phyloP scores from a whole-genome alignment of 2,797 vertebrate genomes.

The Cuculus canorus region DNA sequence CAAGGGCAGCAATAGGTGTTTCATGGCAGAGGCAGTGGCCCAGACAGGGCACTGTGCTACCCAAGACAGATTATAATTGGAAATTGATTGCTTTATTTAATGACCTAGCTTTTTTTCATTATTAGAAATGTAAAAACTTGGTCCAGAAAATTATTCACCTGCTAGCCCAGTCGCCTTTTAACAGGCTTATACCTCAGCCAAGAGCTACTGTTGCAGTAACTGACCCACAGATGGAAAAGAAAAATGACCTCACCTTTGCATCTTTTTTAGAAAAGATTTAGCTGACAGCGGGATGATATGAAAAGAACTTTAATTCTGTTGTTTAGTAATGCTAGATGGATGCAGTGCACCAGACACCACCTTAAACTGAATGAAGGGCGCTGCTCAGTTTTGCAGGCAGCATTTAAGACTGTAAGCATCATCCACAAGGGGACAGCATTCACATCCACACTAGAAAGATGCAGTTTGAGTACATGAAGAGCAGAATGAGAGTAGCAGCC shows the following conservation, averaged over 20 bases:
- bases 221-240: neutral
- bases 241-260: slow-evolving; percentile 10
- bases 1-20: neutral
- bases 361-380: slow-evolving; percentile 3
- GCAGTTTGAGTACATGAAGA: neutral
- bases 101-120: neutral
- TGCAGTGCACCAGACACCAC: neutral
- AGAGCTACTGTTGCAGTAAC: neutral
- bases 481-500: slow-evolving; percentile 22
- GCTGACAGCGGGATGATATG: neutral
- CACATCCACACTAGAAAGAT: slow-evolving; percentile 30
- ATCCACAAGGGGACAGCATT: slow-evolving; percentile 64
- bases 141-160: neutral
- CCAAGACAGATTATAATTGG: neutral
- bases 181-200: slow-evolving; percentile 10
- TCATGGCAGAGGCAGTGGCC: neutral
- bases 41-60: neutral
- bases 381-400: slow-evolving; percentile 1
- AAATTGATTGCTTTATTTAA: neutral
- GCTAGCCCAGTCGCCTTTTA: slow-evolving; percentile 21
- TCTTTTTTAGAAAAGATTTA: slow-evolving; percentile 26
- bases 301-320: slow-evolving; percentile 18
- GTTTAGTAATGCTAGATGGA: slow-evolving; percentile 2
- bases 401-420: neutral
- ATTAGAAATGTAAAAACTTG: neutral